Evolutionary conservation across 2,888 invertebrate genomes (phyloP), one percentile per base, ranked within the genome.

Genomic region (Morpho helenor): DNA sequence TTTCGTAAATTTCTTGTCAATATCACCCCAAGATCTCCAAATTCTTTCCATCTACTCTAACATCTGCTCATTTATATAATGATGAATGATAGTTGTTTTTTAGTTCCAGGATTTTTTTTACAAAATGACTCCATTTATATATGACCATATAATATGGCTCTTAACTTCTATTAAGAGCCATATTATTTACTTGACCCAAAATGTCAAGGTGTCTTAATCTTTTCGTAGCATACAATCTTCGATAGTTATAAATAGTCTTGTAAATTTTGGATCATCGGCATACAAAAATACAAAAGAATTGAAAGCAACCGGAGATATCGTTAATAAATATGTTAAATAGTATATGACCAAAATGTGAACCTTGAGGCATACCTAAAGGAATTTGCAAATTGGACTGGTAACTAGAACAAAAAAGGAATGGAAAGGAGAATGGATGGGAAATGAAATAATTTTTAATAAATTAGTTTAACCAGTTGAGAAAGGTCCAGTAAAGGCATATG

Each of bases 311-410:
- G n/a, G 31, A 40, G 7, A 55, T 42, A 23, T 54, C 41, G 22
- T 48, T 48, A 9, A 54, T 48, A 42, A 48, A 47, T 8, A 48
- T 42, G 16, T 48, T 41, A 40, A 54, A 54, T 16, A 54, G 22
- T 10, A 54, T 16, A 41, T 47, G 53, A 10, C 53, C 53, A 31
- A 54, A 9, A 5, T 48, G 48, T 8, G 54, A 48, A 46, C 47
- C 62, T 56, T 62, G 56, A 49, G 59, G 59, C 52, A 62, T 55
- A 55, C 62, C 60, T 59, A 23, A 52, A 7, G 44, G 40, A 16
- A 49, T 50, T 31, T 31, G 5, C 31, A 31, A 23, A 4, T 50
- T 50, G 4, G 41, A 50, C 41, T 22, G 6, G 50, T 50, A 8
- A 31, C 31, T 5, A 31, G 4, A 5, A 31, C 31, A 31, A 31